Percentiles rank a stretch among this genome's conserved stretches.
Evolutionary conservation across 2,888 invertebrate genomes (phyloP).

Genomic region (Aphidius colemani): DNA sequence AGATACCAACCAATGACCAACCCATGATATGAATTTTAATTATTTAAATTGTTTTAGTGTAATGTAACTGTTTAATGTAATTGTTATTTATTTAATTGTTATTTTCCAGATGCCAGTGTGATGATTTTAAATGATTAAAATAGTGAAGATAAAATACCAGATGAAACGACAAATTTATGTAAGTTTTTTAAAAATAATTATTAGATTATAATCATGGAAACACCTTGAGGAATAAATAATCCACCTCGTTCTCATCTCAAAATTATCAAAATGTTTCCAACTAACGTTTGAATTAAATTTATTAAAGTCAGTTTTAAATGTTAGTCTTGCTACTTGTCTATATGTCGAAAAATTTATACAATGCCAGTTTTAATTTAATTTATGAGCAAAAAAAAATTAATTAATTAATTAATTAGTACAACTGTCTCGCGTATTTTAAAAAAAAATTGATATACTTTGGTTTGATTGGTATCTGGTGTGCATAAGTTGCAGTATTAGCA

Average conservation of each 20-base stretch:
- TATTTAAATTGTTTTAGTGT: slow-evolving; percentile 19
- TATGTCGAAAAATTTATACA: too few species aligned
- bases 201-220: slow-evolving; percentile 57
- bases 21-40: slow-evolving; percentile 27
- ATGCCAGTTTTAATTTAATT: slow-evolving; percentile 11
- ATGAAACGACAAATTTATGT: too few species aligned
- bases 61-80: slow-evolving; percentile 21
- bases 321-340: not conserved
- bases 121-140: too few species aligned
- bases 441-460: slow-evolving; percentile 44
- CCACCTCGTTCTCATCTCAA: slow-evolving; percentile 31
- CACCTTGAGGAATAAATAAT: slow-evolving; percentile 61
- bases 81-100: slow-evolving; percentile 5
- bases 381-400: not conserved
- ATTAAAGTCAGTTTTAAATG: slow-evolving; percentile 14
- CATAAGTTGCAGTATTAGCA: slow-evolving; percentile 47
- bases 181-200: too few species aligned
- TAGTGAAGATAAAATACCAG: too few species aligned
- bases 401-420: not conserved
- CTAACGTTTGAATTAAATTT: not conserved
- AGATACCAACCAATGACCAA: slow-evolving; percentile 57
- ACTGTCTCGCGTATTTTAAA: not conserved
- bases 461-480: slow-evolving; percentile 54
- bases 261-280: slow-evolving; percentile 33
- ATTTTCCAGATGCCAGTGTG: not conserved